These are phyloP conservation scores for Chromis chromis DNA, from an alignment of 2,797 vertebrate species.

Conservation along the genomic window DNA sequence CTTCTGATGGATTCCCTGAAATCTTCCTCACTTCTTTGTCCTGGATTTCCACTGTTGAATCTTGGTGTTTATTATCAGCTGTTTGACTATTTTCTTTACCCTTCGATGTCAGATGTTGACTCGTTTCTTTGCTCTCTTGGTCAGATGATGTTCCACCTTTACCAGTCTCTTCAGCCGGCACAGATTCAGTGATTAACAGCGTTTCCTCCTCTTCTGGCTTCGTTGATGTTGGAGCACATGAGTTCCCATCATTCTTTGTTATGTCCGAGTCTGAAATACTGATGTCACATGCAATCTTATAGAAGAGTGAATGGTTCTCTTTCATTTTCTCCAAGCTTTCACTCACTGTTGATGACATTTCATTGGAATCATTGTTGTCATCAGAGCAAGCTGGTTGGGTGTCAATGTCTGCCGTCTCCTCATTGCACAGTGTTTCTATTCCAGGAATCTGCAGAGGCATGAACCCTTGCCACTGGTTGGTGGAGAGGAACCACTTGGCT, in stretches of 20 bases:
- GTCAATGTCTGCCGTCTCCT: constrained; percentile 48
- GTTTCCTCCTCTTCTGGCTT: constrained; percentile 55
- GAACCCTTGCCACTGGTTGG: constrained; percentile 77
- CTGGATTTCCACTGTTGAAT: constrained; percentile 26
- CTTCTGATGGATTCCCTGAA: constrained; percentile 39
- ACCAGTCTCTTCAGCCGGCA: background rate
- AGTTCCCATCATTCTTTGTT: constrained; percentile 66
- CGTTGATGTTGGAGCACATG: constrained; percentile 30
- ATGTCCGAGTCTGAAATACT: constrained; percentile 81
- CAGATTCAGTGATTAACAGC: constrained; percentile 50
- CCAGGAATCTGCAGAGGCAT: constrained; percentile 74
- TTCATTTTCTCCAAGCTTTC: constrained; percentile 80
- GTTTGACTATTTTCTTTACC: constrained; percentile 11
- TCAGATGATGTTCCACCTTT: constrained; percentile 12
- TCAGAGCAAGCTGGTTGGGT: constrained; percentile 33
- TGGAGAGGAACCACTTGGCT: constrained; percentile 85
- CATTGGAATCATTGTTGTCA: constrained; percentile 42
- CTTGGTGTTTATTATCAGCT: constrained; percentile 21
- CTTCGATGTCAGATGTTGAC: constrained; percentile 19
- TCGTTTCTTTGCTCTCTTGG: constrained; percentile 23
- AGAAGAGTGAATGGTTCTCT: constrained; percentile 80
- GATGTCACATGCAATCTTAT: constrained; percentile 80
- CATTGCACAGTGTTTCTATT: constrained; percentile 42
- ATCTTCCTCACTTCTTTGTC: constrained; percentile 20
- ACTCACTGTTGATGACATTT: constrained; percentile 67